Conservation (phyloP, 2,888 invertebrate species). For the Zygaena filipendulae region DNA sequence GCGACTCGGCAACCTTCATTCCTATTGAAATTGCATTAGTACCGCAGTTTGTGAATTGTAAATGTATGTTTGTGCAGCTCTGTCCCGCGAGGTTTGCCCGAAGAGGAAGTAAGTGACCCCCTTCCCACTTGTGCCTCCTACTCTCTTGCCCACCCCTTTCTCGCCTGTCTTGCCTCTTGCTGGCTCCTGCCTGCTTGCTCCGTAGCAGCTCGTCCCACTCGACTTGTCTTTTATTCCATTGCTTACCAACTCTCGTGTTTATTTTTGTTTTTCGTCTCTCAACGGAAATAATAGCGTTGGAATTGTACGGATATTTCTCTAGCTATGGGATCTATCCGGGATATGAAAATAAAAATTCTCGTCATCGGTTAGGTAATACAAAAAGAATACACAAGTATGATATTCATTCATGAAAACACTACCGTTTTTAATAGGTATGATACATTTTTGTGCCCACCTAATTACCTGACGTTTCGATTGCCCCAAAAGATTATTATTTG, state of each 20-base stretch:
- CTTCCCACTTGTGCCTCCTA: conserved; percentile 11
- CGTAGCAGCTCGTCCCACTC: conserved; percentile 64
- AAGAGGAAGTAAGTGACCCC: conserved; percentile 36
- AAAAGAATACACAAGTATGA: no score
- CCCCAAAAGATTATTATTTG: no score
- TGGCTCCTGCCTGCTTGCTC: conserved; percentile 34
- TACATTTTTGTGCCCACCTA: no score
- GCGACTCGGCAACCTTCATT: no score
- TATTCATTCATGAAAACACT: no score
- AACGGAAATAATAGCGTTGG: conserved; percentile 55
- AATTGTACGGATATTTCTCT: conserved; percentile 30
- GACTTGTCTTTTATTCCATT: conserved; percentile 64
- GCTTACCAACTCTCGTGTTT: conserved; percentile 58
- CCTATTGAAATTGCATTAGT: no score
- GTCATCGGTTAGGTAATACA: neutral
- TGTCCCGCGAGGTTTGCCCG: conserved; percentile 28
- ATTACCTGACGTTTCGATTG: no score
- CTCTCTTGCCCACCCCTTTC: conserved; percentile 16
- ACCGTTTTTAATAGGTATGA: no score
- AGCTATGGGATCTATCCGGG: conserved; percentile 1
- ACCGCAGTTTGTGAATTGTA: no score
- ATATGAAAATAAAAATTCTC: neutral
- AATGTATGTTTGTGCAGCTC: conserved; percentile 8
- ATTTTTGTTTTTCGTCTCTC: conserved; percentile 65
- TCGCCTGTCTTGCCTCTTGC: conserved; percentile 29